Conservation (phyloP, 2,797 vertebrate species). For the Sebastolobus alascanus region DNA sequence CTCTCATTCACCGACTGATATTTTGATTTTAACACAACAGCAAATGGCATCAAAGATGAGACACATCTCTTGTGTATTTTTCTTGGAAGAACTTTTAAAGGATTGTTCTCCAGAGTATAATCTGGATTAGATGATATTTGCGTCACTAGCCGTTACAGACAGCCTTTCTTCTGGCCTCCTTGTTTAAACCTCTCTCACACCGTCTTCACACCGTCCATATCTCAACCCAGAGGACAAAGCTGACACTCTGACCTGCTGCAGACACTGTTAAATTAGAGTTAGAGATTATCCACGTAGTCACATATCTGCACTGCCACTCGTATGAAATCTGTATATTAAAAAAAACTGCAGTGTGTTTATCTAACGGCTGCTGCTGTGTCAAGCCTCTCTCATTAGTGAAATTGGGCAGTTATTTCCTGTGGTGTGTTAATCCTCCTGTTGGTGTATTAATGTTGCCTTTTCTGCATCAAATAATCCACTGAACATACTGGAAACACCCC, state of each 20-base stretch:
- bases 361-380: conserved; percentile 17
- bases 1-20: neutral
- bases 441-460: conserved; percentile 48
- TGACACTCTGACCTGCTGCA: conserved; percentile 20
- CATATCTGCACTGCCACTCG: neutral
- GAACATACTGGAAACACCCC: conserved; percentile 22
- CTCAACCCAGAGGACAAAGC: conserved; percentile 10
- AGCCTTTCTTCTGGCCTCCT: conserved; percentile 8
- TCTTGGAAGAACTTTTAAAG: conserved; percentile 49
- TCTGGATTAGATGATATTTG: conserved; percentile 66
- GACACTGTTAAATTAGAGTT: neutral
- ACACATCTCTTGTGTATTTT: conserved; percentile 23
- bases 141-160: conserved; percentile 38
- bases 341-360: conserved; percentile 12
- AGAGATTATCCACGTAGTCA: neutral
- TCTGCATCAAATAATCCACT: conserved; percentile 52
- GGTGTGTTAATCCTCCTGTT: conserved; percentile 63
- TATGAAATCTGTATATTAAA: neutral
- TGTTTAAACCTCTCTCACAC: conserved; percentile 27
- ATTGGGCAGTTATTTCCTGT: conserved; percentile 64
- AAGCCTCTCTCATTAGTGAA: conserved; percentile 69
- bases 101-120: conserved; percentile 43
- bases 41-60: conserved; percentile 7
- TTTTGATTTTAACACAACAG: conserved; percentile 5
- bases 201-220: conserved; percentile 17